A percentile compares a stretch with the other conserved stretches of the same genome.
These are phyloP conservation scores for Gari tellinella DNA, from an alignment of 2,888 invertebrate genomes.

Conservation along the genomic window DNA sequence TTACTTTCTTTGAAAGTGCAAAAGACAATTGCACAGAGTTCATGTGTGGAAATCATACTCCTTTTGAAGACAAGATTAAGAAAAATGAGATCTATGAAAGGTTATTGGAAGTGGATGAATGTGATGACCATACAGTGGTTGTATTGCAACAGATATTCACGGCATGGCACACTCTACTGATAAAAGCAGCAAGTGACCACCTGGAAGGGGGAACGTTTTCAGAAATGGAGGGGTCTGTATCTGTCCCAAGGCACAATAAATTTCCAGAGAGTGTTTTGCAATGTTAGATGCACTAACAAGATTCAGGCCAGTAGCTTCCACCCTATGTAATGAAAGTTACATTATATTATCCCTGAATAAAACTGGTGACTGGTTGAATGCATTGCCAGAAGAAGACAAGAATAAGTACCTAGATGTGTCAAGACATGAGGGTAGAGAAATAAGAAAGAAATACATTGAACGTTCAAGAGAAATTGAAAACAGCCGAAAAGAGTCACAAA, in stretches of 20 bases:
- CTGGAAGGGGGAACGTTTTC: slow-evolving; percentile 21
- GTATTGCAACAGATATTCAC: slow-evolving; percentile 33
- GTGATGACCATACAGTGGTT: slow-evolving; percentile 16
- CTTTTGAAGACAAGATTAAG: slow-evolving; percentile 30
- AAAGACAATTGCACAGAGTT: slow-evolving; percentile 25
- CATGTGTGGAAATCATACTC: slow-evolving; percentile 8
- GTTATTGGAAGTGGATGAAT: slow-evolving; percentile 21
- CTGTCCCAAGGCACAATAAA: slow-evolving; percentile 38
- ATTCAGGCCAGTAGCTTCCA: slow-evolving; percentile 33
- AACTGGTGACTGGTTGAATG: slow-evolving; percentile 26
- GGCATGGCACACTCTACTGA: slow-evolving; percentile 17
- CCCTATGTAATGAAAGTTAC: slow-evolving; percentile 37
- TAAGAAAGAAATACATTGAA: slow-evolving; percentile 21
- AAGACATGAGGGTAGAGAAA: slow-evolving; percentile 21
- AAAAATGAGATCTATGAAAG: slow-evolving; percentile 30
- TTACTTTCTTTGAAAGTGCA: slow-evolving; percentile 11
- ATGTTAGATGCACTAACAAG: slow-evolving; percentile 35
- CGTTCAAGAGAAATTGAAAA: slow-evolving; percentile 10
- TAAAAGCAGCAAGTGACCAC: slow-evolving; percentile 44
- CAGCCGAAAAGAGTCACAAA: slow-evolving; percentile 3
- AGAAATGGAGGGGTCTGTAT: slow-evolving; percentile 4
- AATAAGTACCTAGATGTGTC: slow-evolving; percentile 12
- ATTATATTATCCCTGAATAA: slow-evolving; percentile 32
- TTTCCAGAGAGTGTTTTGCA: slow-evolving; percentile 46
- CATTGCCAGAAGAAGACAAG: slow-evolving; percentile 3